These are phyloP conservation scores for Podabrus alpinus DNA, from an alignment of 2,888 invertebrate genomes.

Conservation along the genomic window DNA sequence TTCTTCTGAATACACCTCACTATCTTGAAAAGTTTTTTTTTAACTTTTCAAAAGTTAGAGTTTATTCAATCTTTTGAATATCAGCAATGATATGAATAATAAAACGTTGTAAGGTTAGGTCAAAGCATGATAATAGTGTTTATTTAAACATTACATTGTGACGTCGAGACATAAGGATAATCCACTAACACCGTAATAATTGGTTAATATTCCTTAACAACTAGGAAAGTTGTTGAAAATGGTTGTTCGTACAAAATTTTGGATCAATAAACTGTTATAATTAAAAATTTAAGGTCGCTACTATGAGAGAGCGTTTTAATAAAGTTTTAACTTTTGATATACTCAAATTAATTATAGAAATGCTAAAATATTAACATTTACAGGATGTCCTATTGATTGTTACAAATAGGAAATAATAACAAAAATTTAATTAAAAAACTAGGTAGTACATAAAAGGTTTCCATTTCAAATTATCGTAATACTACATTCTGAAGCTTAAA, in stretches of 20 bases:
- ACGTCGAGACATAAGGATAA: neutral
- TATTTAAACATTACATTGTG: neutral
- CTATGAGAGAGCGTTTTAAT: no score
- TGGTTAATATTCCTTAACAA: neutral
- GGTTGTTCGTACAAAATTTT: neutral
- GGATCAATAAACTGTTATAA: neutral
- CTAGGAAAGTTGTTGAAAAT: neutral
- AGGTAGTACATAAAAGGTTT: no score
- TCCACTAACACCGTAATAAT: neutral
- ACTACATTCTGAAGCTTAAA: no score
- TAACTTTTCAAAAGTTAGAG: neutral
- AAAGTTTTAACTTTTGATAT: no score
- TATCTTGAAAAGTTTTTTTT: neutral
- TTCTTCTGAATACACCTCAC: neutral
- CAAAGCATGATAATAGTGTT: neutral
- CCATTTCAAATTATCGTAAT: no score
- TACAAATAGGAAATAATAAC: no score
- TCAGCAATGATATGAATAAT: neutral
- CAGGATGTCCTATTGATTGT: no score
- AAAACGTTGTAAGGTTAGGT: neutral
- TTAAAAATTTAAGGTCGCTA: no score
- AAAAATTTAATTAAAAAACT: no score
- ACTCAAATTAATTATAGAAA: no score
- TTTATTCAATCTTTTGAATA: neutral
- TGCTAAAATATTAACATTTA: no score